phyloP scores from a whole-genome alignment of 2,113 vertebrate species.

The Beaufortia kweichowensis region DNA sequence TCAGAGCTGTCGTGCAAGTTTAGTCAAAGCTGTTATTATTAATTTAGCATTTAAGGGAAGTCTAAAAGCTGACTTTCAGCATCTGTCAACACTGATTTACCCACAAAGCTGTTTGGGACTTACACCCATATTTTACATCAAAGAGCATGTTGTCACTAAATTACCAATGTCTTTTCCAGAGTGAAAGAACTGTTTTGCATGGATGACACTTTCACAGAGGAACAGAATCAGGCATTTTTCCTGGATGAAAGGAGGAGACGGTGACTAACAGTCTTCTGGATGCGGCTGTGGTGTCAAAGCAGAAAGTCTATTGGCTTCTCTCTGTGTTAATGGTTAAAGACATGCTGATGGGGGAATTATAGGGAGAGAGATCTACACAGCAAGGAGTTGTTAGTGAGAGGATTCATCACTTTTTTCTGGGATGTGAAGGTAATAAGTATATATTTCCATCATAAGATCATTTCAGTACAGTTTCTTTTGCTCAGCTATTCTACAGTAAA shows the following conservation, averaged over 20 bases:
- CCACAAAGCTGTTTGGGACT: constrained; percentile 21
- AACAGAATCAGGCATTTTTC: constrained; percentile 27
- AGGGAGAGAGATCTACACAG: not conserved
- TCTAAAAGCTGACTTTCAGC: not conserved
- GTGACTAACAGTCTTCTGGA: constrained; percentile 31
- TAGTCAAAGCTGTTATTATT: not conserved
- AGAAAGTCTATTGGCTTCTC: not conserved
- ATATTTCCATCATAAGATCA: no score
- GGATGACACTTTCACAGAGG: constrained; percentile 4
- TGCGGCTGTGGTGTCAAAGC: not conserved
- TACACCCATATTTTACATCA: constrained; percentile 26
- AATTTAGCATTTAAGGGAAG: constrained; percentile 12
- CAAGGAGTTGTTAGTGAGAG: not conserved
- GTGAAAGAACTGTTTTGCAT: not conserved
- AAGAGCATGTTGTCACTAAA: not conserved
- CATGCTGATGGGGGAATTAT: not conserved
- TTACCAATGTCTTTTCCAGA: constrained; percentile 6
- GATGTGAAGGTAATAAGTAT: no score
- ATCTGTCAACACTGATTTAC: constrained; percentile 11
- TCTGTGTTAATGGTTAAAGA: no score
- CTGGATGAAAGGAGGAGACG: constrained; percentile 14
- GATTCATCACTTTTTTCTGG: not conserved
- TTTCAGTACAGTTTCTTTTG: no score
- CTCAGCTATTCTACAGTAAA: no score
- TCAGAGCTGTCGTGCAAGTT: not conserved